Base-by-base conservation (phyloP, 2,797 vertebrate genomes). In the Platalea minor region DNA sequence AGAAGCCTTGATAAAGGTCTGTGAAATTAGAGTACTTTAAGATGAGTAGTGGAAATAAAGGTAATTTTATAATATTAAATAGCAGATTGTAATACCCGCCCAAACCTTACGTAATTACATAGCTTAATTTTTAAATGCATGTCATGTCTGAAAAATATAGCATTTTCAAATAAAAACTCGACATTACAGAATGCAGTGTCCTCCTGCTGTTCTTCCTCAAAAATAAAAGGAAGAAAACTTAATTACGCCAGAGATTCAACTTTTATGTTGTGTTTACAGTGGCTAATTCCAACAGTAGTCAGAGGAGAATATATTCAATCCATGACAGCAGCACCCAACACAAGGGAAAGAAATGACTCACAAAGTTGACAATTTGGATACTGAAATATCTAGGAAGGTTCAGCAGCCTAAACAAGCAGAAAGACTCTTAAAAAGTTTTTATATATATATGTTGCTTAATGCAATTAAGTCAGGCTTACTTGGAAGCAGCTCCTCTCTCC, bases 201-300 rank as follows among this genome's bases (percentile, higher is more conserved):
- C 93, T 93, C 91, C 88, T 90, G 60, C 59, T 79, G 48, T 63
- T 76, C 84, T 84, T 89, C 93, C 93, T 89, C 92, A 86, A 81
- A 94, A 54, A 35, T 37, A 72, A 59, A 79, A 65, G 77, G 92
- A 95, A 95, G 83, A 95, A 88, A 85, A 91, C 6, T 70, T 78
- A 79, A 76, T 76, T 89, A 89, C 0, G 81, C 91, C 93, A 93
- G 67, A 94, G 91, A 89, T 90, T 95, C 86, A 94, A 74, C 51
- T 89, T 85, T 41, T 56, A 60, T 3, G 11, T 59, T 73, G 54
- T 35, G 18, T 35, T 90, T 70, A 73, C 80, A 65, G 74, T 39
- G n/a, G 45, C 86, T 82, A 84, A 86, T 81, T 91, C 73, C 85
- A 87, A 85, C 83, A 95, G 83, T 65, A 83, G 78, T 80, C 88